Evolutionary conservation across 2,797 vertebrate genomes (phyloP), one percentile per base, ranked within the genome.

Genomic region (Periparus ater): DNA sequence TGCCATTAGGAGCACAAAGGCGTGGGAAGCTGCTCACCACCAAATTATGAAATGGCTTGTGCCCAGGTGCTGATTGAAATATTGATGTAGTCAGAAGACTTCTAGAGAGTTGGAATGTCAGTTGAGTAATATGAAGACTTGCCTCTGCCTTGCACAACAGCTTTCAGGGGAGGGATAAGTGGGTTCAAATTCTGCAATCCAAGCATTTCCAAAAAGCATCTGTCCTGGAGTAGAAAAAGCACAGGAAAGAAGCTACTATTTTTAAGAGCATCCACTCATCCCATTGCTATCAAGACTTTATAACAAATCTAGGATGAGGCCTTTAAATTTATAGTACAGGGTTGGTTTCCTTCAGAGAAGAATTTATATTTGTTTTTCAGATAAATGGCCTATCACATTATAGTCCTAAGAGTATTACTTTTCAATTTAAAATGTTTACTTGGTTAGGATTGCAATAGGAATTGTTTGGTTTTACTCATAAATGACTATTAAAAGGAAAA

Each of bases 21-120:
- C 13, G 30, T 61, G 42, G 66, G 76, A 73, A 88, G 22, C 11
- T 42, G 20, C 82, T 84, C 20, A 38, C 71, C 38, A 40, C 45
- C 77, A 70, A 91, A 88, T 92, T 81, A 44, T 82, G 53, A 76
- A 53, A 65, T 90, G 92, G 83, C 77, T 94, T 4, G 1, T 76
- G 47, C 72, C 61, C 79, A 93, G 68, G 36, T 83, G 65, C 25
- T 71, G 74, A 65, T 36, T 86, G 79, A 91, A 94, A 89, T 89
- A 94, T 66, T 91, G 79, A 93, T 70, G 32, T 13, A 53, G 55
- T 60, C 38, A 57, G 51, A 88, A 72, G 65, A 65, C 79, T 78
- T 54, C 18, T 73, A 62, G 45, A 63, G 57, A 87, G 27, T 7
- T 38, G 30, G 48, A 80, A 67, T 34, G 44, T 62, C 82, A 44